Conservation (phyloP, 2,113 vertebrate species). For the Clarias macrocephalus region DNA sequence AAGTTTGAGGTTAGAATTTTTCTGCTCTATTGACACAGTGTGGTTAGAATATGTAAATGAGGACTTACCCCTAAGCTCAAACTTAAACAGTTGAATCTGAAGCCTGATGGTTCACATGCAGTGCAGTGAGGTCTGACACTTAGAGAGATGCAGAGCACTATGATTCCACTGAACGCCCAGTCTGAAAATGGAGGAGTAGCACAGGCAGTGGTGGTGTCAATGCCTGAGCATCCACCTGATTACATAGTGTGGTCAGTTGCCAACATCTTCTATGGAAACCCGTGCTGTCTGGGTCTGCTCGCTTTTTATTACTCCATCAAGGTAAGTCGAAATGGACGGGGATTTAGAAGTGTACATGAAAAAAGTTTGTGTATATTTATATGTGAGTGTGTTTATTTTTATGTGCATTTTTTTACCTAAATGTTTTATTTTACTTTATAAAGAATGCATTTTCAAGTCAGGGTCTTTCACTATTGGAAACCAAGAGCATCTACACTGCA, state of each 20-base stretch:
- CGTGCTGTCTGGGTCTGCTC: conserved; percentile 55
- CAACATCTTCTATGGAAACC: conserved; percentile 42
- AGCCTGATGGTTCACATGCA: neutral
- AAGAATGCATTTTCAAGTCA: neutral
- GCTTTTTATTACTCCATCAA: conserved; percentile 62
- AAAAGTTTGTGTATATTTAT: neutral
- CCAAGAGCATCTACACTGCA: neutral
- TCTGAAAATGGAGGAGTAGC: neutral
- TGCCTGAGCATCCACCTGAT: conserved; percentile 37
- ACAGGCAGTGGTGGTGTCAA: neutral
- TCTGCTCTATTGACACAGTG: neutral
- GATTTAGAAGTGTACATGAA: neutral
- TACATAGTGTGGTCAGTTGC: conserved; percentile 63
- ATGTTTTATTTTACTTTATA: neutral
- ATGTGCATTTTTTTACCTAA: neutral
- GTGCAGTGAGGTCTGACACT: neutral
- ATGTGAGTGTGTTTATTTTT: neutral
- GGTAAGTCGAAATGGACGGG: conserved; percentile 43
- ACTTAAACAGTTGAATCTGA: neutral
- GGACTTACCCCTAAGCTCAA: neutral
- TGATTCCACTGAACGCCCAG: neutral
- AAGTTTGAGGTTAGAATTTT: neutral
- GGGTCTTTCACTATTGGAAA: neutral
- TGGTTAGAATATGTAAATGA: neutral
- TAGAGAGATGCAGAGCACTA: conserved; percentile 9